phyloP scores from a whole-genome alignment of 2,888 invertebrate species.

The Hoplodrina ambigua region DNA sequence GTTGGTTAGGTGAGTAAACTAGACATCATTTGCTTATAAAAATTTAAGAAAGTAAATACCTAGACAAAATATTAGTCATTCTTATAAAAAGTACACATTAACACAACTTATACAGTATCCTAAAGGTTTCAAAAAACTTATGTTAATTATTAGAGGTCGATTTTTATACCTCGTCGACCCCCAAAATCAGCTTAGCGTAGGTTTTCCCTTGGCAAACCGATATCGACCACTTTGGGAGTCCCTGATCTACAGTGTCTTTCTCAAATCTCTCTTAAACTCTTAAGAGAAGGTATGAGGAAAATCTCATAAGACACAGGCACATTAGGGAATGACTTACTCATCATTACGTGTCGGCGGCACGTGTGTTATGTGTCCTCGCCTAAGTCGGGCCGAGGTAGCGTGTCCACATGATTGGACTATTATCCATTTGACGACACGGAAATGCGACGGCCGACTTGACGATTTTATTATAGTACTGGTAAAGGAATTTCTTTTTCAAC shows the following conservation, averaged over 20 bases:
- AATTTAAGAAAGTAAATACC: no score
- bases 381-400: conserved; percentile 23
- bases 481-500: conserved; percentile 13
- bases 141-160: no score
- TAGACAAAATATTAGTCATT: no score
- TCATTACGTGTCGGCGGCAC: conserved; percentile 21
- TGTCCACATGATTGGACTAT: conserved; percentile 47
- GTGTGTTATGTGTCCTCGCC: conserved; percentile 28
- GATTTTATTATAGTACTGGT: conserved; percentile 33
- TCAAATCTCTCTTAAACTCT: conserved; percentile 17
- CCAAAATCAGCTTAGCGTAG: no score
- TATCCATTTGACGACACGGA: conserved; percentile 46
- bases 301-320: conserved; percentile 33
- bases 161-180: no score
- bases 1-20: no score
- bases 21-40: no score
- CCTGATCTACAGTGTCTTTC: neutral
- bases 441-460: conserved; percentile 30
- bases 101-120: no score
- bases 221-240: no score
- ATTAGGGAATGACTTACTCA: conserved; percentile 44
- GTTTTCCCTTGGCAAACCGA: no score
- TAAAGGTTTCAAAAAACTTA: no score
- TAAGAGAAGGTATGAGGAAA: conserved; percentile 26
- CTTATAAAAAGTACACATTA: no score